Evolutionary conservation across 2,797 vertebrate species (phyloP), one percentile per base, ranked within the genome.

Genomic region (Paramormyrops hopkinsi): DNA sequence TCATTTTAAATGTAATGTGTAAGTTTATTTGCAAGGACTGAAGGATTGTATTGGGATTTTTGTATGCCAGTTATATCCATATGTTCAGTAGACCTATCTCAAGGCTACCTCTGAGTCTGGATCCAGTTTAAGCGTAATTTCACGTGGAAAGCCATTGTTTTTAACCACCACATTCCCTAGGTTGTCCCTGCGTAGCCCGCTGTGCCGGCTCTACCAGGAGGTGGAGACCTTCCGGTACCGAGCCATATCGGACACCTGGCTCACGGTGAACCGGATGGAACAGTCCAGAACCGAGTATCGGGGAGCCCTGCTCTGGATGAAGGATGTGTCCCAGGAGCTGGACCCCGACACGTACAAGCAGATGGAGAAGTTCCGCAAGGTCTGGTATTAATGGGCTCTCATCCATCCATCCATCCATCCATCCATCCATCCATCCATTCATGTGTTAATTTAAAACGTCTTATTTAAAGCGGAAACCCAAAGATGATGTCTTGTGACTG

Each of bases 311-410:
- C 96, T 99, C 0, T 99, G 99, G 99, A 99, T 99, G 99, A 99
- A 99, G 94, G 99, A 99, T 1, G 97, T 98, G 12, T 99, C 98
- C 69, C 98, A 99, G 93, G 98, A 99, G 92, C 95, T 99, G 73
- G 98, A 99, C 92, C 99, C 99, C 1, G 98, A 99, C 92, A 97
- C 98, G 5, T 97, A 96, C 89, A 99, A 99, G 89, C 99, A 99
- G 94, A 99, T 99, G 98, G 98, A 99, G 93, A 99, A 99, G 91
- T 99, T 99, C 92, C 96, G 99, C 88, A 99, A 98, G 98, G 99
- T 99, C 94, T 50, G 82, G 1, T 17, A 65, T 44, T 50, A 84
- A 48, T n/a, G 85, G 33, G 48, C 29, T 41, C 22, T 19, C 50
- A 7, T 86, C 11, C 83, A 53, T 48, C 3, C 62, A 25, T 48